Percentiles rank a stretch among this genome's conserved stretches.
Evolutionary conservation across 2,888 invertebrate genomes (phyloP).

Genomic region (Noctua fimbriata): DNA sequence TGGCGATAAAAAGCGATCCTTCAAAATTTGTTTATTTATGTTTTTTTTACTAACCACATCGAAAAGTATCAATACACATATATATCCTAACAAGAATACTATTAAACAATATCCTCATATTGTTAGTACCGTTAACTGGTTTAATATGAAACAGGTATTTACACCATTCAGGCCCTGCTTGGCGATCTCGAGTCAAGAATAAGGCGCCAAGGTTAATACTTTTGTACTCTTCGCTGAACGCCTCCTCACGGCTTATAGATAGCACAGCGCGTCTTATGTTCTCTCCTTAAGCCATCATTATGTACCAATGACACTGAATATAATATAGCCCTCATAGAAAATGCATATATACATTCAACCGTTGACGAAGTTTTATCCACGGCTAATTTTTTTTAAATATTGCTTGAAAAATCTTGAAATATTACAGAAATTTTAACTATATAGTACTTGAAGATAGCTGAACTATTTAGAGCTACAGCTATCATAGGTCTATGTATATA

Average conservation of each 20-base stretch:
- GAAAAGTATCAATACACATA: not conserved
- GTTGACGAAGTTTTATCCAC: not conserved
- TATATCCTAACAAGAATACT: not conserved
- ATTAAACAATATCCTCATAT: constrained; percentile 26
- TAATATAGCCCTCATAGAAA: constrained; percentile 29
- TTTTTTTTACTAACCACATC: not conserved
- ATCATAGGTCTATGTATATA: not conserved
- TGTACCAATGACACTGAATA: not conserved
- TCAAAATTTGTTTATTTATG: not conserved
- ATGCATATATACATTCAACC: not conserved
- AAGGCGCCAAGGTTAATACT: constrained; percentile 85
- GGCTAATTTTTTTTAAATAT: not conserved
- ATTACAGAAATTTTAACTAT: not conserved
- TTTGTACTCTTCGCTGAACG: constrained; percentile 65
- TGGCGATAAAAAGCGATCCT: not conserved
- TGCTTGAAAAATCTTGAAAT: not conserved
- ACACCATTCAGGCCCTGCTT: constrained; percentile 89
- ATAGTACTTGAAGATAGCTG: not conserved
- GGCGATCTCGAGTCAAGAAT: constrained; percentile 89
- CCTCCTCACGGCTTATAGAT: constrained; percentile 80
- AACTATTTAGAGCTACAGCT: not conserved
- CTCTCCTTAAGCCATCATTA: constrained; percentile 67
- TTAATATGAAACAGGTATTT: constrained; percentile 89
- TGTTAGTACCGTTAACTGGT: constrained; percentile 87
- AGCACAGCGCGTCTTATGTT: constrained; percentile 76